Conservation (phyloP, 2,113 vertebrate genomes). For the Junco hyemalis region DNA sequence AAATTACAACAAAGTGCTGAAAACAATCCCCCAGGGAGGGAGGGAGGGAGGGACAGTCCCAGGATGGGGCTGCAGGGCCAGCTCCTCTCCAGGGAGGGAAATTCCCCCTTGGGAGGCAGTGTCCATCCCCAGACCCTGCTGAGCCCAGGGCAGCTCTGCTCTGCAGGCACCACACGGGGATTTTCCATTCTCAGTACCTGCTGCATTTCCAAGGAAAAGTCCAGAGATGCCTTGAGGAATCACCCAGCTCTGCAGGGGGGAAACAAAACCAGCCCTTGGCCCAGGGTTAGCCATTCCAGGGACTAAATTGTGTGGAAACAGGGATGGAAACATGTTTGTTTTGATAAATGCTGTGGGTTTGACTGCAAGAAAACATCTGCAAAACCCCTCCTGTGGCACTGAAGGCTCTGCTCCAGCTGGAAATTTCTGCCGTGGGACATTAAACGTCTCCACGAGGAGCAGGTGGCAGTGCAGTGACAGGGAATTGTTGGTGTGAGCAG, state of each 20-base stretch:
- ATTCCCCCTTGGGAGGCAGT: not conserved
- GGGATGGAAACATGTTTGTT: not conserved
- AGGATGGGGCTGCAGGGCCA: too few species aligned
- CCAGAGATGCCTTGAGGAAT: not conserved
- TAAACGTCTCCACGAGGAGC: not conserved
- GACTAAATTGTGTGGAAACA: not conserved
- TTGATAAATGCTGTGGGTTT: not conserved
- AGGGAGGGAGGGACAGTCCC: not conserved
- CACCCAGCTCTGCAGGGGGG: not conserved
- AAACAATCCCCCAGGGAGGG: rapidly evolving
- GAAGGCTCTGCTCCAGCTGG: not conserved
- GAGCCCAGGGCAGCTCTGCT: not conserved
- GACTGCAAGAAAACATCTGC: not conserved
- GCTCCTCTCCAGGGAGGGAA: not conserved
- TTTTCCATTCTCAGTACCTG: rapidly evolving
- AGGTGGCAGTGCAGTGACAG: not conserved
- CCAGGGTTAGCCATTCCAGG: not conserved
- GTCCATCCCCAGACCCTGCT: not conserved
- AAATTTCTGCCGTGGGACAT: not conserved
- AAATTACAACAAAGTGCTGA: not conserved
- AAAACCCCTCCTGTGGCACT: not conserved
- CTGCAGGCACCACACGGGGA: not conserved
- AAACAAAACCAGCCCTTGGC: not conserved
- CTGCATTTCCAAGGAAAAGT: not conserved
- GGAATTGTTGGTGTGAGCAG: not conserved